phyloP scores from a whole-genome alignment of 23 tunicate genomes.

The Diplosoma virens region DNA sequence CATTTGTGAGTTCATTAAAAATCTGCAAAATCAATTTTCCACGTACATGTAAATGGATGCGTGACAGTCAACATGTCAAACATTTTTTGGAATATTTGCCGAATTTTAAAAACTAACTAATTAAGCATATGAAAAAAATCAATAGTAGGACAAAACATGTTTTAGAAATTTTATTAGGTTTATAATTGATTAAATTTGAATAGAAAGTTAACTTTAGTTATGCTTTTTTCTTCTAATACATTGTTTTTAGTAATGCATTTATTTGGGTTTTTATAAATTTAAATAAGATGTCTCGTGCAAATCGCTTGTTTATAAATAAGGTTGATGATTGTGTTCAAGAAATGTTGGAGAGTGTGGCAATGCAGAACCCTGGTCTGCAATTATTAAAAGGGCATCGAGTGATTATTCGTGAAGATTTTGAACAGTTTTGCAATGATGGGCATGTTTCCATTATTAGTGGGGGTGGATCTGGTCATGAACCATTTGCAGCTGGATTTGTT shows the following conservation, averaged over 20 bases:
- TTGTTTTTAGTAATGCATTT: not conserved
- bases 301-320: slow-evolving; percentile 69
- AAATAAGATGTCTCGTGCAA: slow-evolving; percentile 61
- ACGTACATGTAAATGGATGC: no score
- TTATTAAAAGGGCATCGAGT: slow-evolving; percentile 80
- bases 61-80: no score
- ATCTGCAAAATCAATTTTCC: no score
- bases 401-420: slow-evolving; percentile 69
- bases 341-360: slow-evolving; percentile 62
- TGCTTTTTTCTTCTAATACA: not conserved
- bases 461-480: slow-evolving; percentile 99
- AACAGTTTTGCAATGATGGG: slow-evolving; percentile 12
- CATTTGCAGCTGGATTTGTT: slow-evolving; percentile 98
- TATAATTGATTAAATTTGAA: no score
- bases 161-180: no score
- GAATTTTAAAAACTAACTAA: no score
- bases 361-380: slow-evolving; percentile 49
- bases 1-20: no score
- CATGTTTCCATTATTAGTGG: slow-evolving; percentile 79
- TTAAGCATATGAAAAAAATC: no score
- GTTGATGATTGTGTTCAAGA: slow-evolving; percentile 82
- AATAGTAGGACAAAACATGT: no score
- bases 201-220: no score
- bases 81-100: no score
- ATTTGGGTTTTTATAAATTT: not conserved